These are phyloP conservation scores for Pseudopipra pipra DNA, from an alignment of 2,113 vertebrate species.

Conservation along the genomic window DNA sequence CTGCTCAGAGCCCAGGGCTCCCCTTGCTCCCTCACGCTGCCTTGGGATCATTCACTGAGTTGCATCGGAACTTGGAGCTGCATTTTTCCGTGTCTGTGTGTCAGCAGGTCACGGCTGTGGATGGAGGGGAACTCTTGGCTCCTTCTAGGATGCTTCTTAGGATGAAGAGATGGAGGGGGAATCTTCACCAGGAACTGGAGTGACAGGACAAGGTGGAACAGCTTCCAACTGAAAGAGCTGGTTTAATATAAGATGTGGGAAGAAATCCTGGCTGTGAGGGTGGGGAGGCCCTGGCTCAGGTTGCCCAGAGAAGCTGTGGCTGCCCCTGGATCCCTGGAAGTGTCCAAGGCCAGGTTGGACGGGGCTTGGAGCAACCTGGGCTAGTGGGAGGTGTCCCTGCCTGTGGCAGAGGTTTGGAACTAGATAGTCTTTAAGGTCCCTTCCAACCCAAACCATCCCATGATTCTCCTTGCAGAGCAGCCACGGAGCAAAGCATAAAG, in stretches of 20 bases:
- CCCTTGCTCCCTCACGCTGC: accelerated
- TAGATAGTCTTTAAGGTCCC: neutral
- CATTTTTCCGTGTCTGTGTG: accelerated
- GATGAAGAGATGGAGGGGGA: neutral
- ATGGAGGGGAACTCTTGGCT: neutral
- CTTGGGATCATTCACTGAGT: neutral
- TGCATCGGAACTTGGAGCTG: neutral
- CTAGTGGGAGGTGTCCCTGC: neutral
- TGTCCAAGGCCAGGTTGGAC: neutral
- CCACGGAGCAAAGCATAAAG: neutral
- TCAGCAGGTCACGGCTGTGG: neutral
- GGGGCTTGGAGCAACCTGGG: neutral
- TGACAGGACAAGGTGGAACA: neutral
- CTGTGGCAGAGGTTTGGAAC: neutral
- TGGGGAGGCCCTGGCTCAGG: neutral
- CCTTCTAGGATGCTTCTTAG: neutral
- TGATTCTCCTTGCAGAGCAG: neutral
- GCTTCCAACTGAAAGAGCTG: neutral
- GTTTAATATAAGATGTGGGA: neutral
- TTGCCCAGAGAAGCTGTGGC: neutral
- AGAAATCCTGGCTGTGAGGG: neutral
- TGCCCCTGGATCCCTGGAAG: neutral
- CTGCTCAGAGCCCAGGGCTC: neutral
- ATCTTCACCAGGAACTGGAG: neutral
- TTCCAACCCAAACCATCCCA: neutral